Conservation (phyloP, 2,797 vertebrate genomes). For the Carduelis carduelis region DNA sequence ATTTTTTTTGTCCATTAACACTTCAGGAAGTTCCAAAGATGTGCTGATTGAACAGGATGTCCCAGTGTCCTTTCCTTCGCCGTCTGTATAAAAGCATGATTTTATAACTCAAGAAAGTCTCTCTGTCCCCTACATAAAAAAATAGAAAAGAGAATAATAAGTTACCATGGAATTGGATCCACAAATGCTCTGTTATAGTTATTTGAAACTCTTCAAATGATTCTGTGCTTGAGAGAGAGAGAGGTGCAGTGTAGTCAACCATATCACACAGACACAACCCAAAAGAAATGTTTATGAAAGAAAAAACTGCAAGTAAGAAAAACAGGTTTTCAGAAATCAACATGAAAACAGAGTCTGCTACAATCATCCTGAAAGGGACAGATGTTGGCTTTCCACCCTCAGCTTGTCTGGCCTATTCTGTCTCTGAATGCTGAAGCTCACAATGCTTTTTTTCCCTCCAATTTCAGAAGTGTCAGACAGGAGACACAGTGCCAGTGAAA, state of each 20-base stretch:
- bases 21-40: background rate
- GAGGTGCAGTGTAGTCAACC: background rate
- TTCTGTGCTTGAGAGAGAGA: background rate
- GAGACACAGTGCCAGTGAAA: slow-evolving; percentile 55
- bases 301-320: slow-evolving; percentile 34
- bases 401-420: slow-evolving; percentile 61
- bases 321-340: slow-evolving; percentile 56
- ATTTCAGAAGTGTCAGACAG: slow-evolving; percentile 75
- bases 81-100: background rate
- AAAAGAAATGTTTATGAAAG: slow-evolving; percentile 54
- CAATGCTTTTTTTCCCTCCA: slow-evolving; percentile 47
- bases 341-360: slow-evolving; percentile 57
- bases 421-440: slow-evolving; percentile 51
- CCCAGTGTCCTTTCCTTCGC: background rate
- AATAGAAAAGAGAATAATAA: background rate
- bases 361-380: slow-evolving; percentile 60
- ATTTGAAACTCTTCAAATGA: slow-evolving; percentile 11
- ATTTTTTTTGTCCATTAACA: background rate
- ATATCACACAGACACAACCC: background rate
- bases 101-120: background rate
- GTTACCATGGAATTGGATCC: background rate
- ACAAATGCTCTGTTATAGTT: background rate
- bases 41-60: background rate
- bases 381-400: slow-evolving; percentile 57
- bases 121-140: background rate